phyloP scores from a whole-genome alignment of 92 coral and sea anemone genomes.

The Palythoa grandis region DNA sequence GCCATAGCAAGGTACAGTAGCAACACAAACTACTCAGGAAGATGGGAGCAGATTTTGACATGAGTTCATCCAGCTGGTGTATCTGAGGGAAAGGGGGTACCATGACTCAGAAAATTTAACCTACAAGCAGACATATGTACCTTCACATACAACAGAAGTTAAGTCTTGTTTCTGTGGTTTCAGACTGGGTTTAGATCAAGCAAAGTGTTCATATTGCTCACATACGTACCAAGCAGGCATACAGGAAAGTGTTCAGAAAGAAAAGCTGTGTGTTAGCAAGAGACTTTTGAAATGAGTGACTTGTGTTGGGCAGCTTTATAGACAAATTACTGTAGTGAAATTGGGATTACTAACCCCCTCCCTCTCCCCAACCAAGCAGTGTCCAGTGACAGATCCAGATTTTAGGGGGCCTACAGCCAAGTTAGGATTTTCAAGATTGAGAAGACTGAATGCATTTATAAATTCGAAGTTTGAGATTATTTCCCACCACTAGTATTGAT shows the following conservation, averaged over 20 bases:
- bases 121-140: slow-evolving; percentile 26
- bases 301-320: not conserved
- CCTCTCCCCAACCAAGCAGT: not conserved
- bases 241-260: slow-evolving; percentile 57
- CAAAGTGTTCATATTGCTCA: slow-evolving; percentile 66
- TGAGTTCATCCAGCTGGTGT: slow-evolving; percentile 45
- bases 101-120: slow-evolving; percentile 15
- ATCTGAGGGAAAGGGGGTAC: slow-evolving; percentile 52
- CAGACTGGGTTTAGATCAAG: slow-evolving; percentile 5
- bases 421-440: not conserved
- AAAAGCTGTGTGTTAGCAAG: slow-evolving; percentile 54
- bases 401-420: slow-evolving; percentile 1
- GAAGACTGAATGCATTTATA: not conserved
- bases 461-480: not conserved
- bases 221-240: slow-evolving; percentile 58
- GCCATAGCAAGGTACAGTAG: slow-evolving; percentile 42
- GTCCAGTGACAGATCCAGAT: slow-evolving; percentile 7
- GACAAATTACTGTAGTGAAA: slow-evolving; percentile 8
- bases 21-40: slow-evolving; percentile 19
- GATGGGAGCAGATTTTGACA: slow-evolving; percentile 38
- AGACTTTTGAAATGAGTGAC: slow-evolving; percentile 15
- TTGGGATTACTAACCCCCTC: slow-evolving; percentile 4
- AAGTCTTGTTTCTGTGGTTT: slow-evolving; percentile 25
- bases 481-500: not conserved
- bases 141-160: not conserved